Conservation (phyloP, 2,888 invertebrate species). For the Microchrysa polita region DNA sequence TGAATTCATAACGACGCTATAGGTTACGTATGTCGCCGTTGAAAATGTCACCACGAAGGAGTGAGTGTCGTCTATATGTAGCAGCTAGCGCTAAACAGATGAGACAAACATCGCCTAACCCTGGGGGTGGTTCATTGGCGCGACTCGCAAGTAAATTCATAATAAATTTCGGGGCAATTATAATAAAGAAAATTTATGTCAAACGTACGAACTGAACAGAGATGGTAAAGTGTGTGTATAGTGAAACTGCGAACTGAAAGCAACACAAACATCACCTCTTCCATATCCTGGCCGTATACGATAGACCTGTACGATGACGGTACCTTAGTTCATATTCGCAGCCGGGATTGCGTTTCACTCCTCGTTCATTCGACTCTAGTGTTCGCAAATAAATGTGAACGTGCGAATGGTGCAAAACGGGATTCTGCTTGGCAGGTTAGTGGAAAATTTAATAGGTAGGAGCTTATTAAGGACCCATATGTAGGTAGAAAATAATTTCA, state of each 20-base stretch:
- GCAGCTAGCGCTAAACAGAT: background rate
- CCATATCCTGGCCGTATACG: conserved; percentile 6
- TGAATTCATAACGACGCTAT: no score
- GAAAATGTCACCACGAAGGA: conserved; percentile 4
- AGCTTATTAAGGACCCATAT: no score
- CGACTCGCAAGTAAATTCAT: conserved; percentile 48
- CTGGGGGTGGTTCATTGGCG: conserved; percentile 7
- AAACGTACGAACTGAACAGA: conserved; percentile 44
- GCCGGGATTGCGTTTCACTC: background rate
- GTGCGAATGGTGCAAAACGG: conserved; percentile 36
- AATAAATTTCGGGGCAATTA: conserved; percentile 50
- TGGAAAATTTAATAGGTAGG: background rate
- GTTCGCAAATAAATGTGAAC: conserved; percentile 36
- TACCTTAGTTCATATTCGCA: background rate
- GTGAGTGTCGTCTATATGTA: background rate
- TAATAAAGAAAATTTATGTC: conserved; percentile 50
- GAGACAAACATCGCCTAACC: conserved; percentile 10
- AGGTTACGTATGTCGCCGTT: background rate
- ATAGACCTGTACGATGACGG: conserved; percentile 6
- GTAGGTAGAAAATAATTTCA: no score
- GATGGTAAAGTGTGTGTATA: conserved; percentile 13
- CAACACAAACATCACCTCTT: background rate
- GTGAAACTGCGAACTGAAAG: conserved; percentile 13
- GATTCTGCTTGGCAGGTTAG: conserved; percentile 2
- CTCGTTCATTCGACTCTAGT: conserved; percentile 4